Conservation (phyloP, 2,888 invertebrate genomes). For the Sinopyrophorus schimmeli region DNA sequence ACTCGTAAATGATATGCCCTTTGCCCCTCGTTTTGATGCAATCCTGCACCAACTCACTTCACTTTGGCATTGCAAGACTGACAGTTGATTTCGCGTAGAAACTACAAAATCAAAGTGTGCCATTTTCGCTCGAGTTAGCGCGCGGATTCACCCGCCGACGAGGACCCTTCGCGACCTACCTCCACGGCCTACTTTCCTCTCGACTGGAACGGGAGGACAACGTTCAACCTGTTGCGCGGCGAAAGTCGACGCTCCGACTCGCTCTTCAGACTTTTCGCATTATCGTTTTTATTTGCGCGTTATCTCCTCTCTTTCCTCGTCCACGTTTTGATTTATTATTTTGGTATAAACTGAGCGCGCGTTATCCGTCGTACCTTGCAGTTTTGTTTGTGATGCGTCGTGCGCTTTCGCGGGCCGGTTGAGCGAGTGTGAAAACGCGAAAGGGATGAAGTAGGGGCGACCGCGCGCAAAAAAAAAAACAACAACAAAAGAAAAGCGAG, state of each 20-base stretch:
- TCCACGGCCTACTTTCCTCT: conserved; percentile 23
- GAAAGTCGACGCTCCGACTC: conserved; percentile 7
- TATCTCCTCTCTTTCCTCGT: background rate
- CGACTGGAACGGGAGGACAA: conserved; percentile 16
- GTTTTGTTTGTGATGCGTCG: too few relatives aligned
- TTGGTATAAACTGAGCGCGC: too few relatives aligned
- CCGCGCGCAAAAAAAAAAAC: too few relatives aligned
- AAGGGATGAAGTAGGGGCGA: too few relatives aligned
- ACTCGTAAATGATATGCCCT: conserved; percentile 52
- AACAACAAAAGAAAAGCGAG: too few relatives aligned
- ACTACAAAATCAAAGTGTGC: conserved; percentile 24
- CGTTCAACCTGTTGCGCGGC: conserved; percentile 28
- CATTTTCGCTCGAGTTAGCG: conserved; percentile 15
- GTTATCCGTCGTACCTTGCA: too few relatives aligned
- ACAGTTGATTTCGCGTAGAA: conserved; percentile 49
- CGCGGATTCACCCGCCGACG: conserved; percentile 23
- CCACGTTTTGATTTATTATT: background rate
- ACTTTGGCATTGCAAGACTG: conserved; percentile 53
- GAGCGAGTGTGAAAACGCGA: too few relatives aligned
- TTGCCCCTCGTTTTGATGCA: conserved; percentile 49
- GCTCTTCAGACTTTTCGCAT: conserved; percentile 10
- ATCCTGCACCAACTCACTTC: conserved; percentile 49
- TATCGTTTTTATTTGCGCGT: background rate
- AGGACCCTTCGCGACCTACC: too few relatives aligned
- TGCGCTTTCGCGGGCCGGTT: too few relatives aligned